Conservation (phyloP, 92 coral and sea anemone species). For the Bergia puertoricense region DNA sequence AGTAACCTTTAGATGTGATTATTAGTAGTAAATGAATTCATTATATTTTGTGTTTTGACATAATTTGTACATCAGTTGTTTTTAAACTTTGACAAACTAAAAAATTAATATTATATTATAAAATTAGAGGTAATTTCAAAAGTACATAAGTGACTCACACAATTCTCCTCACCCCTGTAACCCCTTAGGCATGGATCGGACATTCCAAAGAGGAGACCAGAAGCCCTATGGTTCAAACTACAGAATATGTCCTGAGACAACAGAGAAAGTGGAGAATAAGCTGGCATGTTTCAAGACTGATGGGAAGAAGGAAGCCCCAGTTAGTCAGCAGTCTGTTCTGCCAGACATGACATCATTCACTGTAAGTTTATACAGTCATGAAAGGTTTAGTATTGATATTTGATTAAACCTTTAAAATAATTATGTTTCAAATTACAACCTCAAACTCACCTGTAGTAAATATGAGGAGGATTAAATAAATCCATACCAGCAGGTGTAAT, state of each 20-base stretch:
- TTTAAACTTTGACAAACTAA: too few species aligned
- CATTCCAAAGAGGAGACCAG: constrained; percentile 72
- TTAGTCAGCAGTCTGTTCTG: constrained; percentile 71
- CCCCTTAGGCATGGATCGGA: constrained; percentile 74
- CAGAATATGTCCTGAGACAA: constrained; percentile 90
- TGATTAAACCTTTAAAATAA: neutral
- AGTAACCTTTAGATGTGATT: too few species aligned
- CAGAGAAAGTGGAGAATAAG: constrained; percentile 74
- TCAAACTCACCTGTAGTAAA: too few species aligned
- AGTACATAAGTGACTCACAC: too few species aligned
- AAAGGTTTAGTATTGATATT: neutral
- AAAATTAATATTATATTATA: too few species aligned
- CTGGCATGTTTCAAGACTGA: constrained; percentile 74
- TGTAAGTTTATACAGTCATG: constrained; percentile 38
- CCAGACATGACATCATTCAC: constrained; percentile 73
- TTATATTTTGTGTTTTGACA: too few species aligned
- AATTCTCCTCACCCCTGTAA: neutral
- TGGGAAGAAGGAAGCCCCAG: constrained; percentile 64
- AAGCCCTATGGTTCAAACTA: constrained; percentile 60
- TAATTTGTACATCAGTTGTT: too few species aligned
- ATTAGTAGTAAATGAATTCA: too few species aligned
- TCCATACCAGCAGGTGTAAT: too few species aligned
- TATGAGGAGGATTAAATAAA: too few species aligned
- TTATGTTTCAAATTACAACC: too few species aligned
- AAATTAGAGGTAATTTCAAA: too few species aligned